Evolutionary conservation across 2,888 invertebrate species (phyloP).

Genomic region (Nebria brevicollis): DNA sequence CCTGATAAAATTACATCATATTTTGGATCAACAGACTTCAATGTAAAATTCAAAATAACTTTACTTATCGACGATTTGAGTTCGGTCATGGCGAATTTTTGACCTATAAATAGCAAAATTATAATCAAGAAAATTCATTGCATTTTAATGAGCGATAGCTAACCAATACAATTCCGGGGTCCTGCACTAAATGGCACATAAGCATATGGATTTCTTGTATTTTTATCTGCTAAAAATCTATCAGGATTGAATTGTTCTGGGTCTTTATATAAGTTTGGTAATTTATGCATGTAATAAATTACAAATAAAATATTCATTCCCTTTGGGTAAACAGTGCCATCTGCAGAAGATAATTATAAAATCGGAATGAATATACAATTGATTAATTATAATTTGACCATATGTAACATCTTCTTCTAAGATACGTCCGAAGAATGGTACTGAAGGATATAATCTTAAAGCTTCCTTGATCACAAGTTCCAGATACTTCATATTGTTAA

Average conservation of each 20-base stretch:
- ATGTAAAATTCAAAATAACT: conserved; percentile 62
- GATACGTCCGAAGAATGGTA: conserved; percentile 55
- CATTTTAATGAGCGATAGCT: background rate
- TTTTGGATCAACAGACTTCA: conserved; percentile 57
- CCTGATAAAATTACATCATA: conserved; percentile 12
- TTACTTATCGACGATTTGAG: conserved; percentile 64
- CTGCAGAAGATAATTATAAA: conserved; percentile 49
- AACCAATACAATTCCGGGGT: conserved; percentile 57
- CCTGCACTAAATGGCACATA: conserved; percentile 58
- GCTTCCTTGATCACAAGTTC: conserved; percentile 51
- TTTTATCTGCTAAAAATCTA: conserved; percentile 56
- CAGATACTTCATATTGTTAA: conserved; percentile 58
- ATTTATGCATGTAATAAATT: conserved; percentile 53
- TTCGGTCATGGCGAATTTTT: conserved; percentile 63
- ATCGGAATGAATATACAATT: background rate
- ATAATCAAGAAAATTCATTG: too few relatives aligned
- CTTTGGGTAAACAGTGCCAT: conserved; percentile 52
- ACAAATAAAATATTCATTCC: conserved; percentile 48
- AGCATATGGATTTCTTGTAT: conserved; percentile 54
- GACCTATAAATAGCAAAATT: conserved; percentile 51
- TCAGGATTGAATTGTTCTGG: conserved; percentile 57
- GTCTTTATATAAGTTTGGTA: conserved; percentile 54
- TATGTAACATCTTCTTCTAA: conserved; percentile 55
- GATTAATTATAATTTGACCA: too few relatives aligned
- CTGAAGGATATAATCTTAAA: conserved; percentile 57